A percentile compares a stretch with the other conserved stretches of the same genome.
Evolutionary conservation across 2,888 invertebrate genomes (phyloP).

Genomic region (Synergus laeviventris): DNA sequence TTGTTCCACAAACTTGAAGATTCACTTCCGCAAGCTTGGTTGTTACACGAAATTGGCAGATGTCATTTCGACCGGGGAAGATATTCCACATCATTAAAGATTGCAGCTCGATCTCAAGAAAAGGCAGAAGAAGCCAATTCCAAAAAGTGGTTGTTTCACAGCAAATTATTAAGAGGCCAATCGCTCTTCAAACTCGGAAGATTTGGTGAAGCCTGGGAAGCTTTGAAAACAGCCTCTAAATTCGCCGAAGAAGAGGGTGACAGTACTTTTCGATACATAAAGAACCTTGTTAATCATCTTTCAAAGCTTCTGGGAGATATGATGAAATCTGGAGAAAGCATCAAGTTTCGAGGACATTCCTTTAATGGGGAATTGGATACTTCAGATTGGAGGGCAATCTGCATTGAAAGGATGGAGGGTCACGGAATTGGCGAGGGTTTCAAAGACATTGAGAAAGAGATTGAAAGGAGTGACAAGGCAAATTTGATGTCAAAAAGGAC

Average conservation of each 20-base stretch:
- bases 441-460: background rate
- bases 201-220: conserved; percentile 60
- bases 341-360: background rate
- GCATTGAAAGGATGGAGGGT: background rate
- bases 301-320: background rate
- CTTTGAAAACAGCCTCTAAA: conserved; percentile 54
- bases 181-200: conserved; percentile 61
- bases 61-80: conserved; percentile 65
- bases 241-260: conserved; percentile 56
- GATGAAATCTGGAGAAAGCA: background rate
- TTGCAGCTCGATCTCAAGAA: conserved; percentile 57
- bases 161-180: conserved; percentile 64
- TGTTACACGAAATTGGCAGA: conserved; percentile 63
- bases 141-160: conserved; percentile 66
- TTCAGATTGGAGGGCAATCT: background rate
- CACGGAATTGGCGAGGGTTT: background rate
- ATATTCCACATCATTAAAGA: conserved; percentile 55
- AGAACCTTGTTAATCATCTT: conserved; percentile 60
- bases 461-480: background rate
- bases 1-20: conserved; percentile 53
- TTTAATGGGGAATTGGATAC: background rate
- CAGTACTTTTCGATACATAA: conserved; percentile 59
- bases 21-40: conserved; percentile 58
- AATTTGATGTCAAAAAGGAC: background rate
- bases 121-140: conserved; percentile 58